Evolutionary conservation across 2,888 invertebrate genomes (phyloP).

Genomic region (Agrotis segetum): DNA sequence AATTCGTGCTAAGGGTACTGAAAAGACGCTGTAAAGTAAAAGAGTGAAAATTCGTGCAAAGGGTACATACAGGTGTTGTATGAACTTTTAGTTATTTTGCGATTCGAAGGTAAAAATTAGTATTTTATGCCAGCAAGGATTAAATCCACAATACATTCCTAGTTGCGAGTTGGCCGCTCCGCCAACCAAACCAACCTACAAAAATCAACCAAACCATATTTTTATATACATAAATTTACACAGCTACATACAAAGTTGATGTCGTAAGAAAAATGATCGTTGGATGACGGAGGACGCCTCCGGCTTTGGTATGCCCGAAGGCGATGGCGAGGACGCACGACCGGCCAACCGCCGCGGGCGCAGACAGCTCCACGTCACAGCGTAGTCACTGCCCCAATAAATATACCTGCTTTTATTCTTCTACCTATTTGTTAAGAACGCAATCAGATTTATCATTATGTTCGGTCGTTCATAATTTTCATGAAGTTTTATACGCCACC

Average conservation of each 20-base stretch:
- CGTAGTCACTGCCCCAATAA: conserved; percentile 14
- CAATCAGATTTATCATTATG: not conserved
- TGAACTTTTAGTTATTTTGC: too few relatives aligned
- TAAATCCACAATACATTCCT: too few relatives aligned
- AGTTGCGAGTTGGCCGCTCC: too few relatives aligned
- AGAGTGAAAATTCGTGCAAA: too few relatives aligned
- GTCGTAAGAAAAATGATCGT: not conserved
- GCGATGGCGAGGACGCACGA: conserved; percentile 16
- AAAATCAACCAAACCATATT: too few relatives aligned
- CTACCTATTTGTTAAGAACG: not conserved
- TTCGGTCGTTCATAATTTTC: not conserved
- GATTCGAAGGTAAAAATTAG: too few relatives aligned
- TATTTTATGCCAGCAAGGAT: too few relatives aligned
- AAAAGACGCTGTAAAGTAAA: too few relatives aligned
- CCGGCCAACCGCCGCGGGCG: conserved; percentile 12
- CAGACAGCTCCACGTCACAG: conserved; percentile 1
- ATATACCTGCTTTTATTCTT: not conserved
- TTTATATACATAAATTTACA: too few relatives aligned
- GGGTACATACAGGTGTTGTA: too few relatives aligned
- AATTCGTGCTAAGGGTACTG: too few relatives aligned
- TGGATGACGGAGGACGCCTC: conserved; percentile 24
- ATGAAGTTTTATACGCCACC: not conserved
- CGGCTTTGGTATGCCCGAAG: conserved; percentile 7
- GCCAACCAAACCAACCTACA: too few relatives aligned
- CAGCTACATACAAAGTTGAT: not conserved